Base-by-base conservation (phyloP, 1,140 invertebrate species). In the Gyrodactylus bullatarudis region DNA sequence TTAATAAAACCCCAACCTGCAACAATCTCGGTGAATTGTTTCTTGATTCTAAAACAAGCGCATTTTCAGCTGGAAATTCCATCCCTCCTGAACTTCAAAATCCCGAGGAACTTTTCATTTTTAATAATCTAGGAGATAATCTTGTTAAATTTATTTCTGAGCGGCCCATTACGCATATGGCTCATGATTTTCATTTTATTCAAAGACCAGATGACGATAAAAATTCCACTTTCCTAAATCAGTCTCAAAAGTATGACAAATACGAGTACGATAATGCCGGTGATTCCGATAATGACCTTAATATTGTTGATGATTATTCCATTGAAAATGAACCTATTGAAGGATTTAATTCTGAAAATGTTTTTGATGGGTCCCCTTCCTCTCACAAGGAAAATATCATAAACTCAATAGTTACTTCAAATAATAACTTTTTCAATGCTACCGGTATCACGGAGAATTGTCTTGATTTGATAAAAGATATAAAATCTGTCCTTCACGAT, bases 1-100 rank as follows among this genome's bases (percentile, higher is more conserved):
- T 83, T 20, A 80, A 78, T 74, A 79, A 79, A n/a, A 54, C 34
- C 34, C 34, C 34, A 8, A 54, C 34, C n/a, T 54, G 34, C n/a
- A 54, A 54, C n/a, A 54, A 54, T n/a, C 34, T 54, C 34, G 34
- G 34, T 16, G 34, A 54, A n/a, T n/a, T 54, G 34, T 54, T 54
- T 54, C 34, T 54, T n/a, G 34, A 54, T n/a, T 54, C 34, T 8
- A 54, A 54, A 8, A 54, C 34, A 16, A 16, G 8, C 8, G 34
- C 34, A 54, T 54, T 54, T n/a, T 54, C 34, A 16, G 8, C 34
- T 8, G 34, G 34, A 54, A 8, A 16, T 8, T 54, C 34, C 8
- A 54, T 54, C n/a, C 34, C 34, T 8, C 34, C 34, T n/a, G 34
- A 54, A n/a, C 34, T 16, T 8, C 34, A 54, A 8, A 54, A 54